Evolutionary conservation across 2,797 vertebrate species (phyloP).

Genomic region (Epinephelus malabaricus): DNA sequence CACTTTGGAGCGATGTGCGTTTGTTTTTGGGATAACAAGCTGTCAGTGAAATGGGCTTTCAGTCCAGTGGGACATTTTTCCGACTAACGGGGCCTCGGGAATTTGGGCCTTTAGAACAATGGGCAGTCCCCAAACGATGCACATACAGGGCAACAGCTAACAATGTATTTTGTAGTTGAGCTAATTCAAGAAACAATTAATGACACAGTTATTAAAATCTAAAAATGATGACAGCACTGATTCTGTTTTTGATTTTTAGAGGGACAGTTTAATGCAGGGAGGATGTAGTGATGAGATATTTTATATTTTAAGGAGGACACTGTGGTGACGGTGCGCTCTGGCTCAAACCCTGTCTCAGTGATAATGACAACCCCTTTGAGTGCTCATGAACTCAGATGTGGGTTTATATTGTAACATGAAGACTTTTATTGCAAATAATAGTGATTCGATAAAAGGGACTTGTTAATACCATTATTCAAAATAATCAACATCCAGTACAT

Average conservation of each 20-base stretch:
- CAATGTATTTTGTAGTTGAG: neutral
- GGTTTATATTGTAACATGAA: constrained; percentile 82
- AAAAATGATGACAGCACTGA: neutral
- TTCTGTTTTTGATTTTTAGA: neutral
- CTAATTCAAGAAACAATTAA: neutral
- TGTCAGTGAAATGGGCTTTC: too few relatives aligned
- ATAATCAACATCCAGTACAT: constrained; percentile 84
- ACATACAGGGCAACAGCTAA: neutral
- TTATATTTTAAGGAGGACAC: neutral
- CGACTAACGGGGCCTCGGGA: too few relatives aligned
- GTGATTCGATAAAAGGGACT: constrained; percentile 80
- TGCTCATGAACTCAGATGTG: constrained; percentile 78
- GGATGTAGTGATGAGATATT: neutral
- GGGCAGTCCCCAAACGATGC: neutral
- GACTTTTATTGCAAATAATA: constrained; percentile 86
- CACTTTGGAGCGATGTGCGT: too few relatives aligned
- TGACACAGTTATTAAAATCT: neutral
- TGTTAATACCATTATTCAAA: constrained; percentile 82
- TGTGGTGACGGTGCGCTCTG: neutral
- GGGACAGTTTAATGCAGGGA: neutral
- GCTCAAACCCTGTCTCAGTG: constrained; percentile 14
- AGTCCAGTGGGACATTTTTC: too few relatives aligned
- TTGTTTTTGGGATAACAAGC: too few relatives aligned
- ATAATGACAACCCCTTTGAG: constrained; percentile 43
- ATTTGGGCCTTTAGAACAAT: too few relatives aligned